Evolutionary conservation across 2,113 vertebrate species (phyloP).

Genomic region (Aspidoscelis tigris): DNA sequence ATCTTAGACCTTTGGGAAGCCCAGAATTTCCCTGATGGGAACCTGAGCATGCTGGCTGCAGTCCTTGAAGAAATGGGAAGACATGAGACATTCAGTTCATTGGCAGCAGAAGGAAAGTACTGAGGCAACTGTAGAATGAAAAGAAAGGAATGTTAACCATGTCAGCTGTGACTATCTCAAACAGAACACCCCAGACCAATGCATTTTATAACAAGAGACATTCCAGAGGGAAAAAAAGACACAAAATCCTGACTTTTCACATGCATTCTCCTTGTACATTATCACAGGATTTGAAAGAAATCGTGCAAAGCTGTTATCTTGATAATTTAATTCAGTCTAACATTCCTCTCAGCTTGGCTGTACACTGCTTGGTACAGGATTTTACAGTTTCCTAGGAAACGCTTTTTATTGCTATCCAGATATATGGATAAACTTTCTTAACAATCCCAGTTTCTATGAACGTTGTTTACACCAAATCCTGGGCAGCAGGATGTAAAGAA

Average conservation of each 20-base stretch:
- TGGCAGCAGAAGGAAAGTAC: slow-evolving; percentile 86
- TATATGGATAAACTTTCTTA: slow-evolving; percentile 93
- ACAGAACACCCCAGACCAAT: slow-evolving; percentile 67
- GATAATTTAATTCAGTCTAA: slow-evolving; percentile 77
- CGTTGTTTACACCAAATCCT: slow-evolving; percentile 82
- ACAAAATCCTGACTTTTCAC: slow-evolving; percentile 59
- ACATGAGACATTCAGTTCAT: slow-evolving; percentile 85
- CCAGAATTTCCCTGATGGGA: slow-evolving; percentile 94
- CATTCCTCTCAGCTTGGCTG: slow-evolving; percentile 86
- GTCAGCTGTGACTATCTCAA: slow-evolving; percentile 43
- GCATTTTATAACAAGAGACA: slow-evolving; percentile 64
- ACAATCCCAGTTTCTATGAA: slow-evolving; percentile 84
- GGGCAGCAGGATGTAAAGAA: slow-evolving; percentile 79
- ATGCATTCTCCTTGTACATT: slow-evolving; percentile 68
- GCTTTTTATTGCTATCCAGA: slow-evolving; percentile 92
- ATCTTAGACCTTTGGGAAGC: slow-evolving; percentile 97
- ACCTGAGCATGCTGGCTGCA: slow-evolving; percentile 89
- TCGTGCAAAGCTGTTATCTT: slow-evolving; percentile 78
- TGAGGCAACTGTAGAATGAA: slow-evolving; percentile 68
- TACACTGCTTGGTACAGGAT: slow-evolving; percentile 90
- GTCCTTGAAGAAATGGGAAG: slow-evolving; percentile 96
- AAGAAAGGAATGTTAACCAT: slow-evolving; percentile 57
- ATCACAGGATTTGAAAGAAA: slow-evolving; percentile 72
- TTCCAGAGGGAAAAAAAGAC: slow-evolving; percentile 56
- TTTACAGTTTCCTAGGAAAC: slow-evolving; percentile 98